phyloP scores from a whole-genome alignment of 2,797 vertebrate genomes.

The Diceros bicornis region DNA sequence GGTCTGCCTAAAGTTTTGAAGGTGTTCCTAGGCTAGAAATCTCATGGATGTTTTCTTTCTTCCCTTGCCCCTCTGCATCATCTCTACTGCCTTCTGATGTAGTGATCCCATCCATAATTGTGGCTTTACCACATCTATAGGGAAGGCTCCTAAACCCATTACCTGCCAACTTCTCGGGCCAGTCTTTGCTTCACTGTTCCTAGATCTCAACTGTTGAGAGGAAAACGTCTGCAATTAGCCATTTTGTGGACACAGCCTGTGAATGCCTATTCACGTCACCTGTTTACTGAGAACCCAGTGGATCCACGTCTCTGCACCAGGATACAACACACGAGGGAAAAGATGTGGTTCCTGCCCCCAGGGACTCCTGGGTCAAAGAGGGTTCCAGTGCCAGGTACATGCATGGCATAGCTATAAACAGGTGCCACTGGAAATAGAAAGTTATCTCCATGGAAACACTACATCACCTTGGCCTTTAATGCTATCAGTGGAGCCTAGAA shows the following conservation, averaged over 20 bases:
- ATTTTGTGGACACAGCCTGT: constrained; percentile 13
- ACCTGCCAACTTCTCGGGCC: not conserved
- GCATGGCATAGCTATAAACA: not conserved
- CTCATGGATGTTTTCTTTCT: not conserved
- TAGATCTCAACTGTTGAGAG: not conserved
- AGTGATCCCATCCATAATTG: not conserved
- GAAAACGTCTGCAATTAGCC: not conserved
- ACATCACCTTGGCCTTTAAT: not conserved
- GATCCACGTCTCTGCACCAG: not conserved
- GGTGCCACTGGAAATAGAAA: constrained; percentile 5
- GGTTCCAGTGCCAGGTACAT: not conserved
- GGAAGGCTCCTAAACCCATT: not conserved
- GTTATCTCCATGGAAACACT: not conserved
- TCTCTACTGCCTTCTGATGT: not conserved
- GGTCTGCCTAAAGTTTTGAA: not conserved
- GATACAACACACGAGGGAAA: not conserved
- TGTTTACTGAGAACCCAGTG: not conserved
- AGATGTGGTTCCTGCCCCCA: not conserved
- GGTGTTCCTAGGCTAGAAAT: not conserved
- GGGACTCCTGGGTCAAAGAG: constrained; percentile 13
- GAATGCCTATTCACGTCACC: not conserved
- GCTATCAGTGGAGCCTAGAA: constrained; percentile 12
- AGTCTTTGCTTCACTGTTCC: not conserved
- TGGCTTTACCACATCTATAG: not conserved
- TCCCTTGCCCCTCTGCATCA: not conserved